These are phyloP conservation scores for Piscicola geometra DNA, from an alignment of 2,888 invertebrate genomes.

Conservation along the genomic window DNA sequence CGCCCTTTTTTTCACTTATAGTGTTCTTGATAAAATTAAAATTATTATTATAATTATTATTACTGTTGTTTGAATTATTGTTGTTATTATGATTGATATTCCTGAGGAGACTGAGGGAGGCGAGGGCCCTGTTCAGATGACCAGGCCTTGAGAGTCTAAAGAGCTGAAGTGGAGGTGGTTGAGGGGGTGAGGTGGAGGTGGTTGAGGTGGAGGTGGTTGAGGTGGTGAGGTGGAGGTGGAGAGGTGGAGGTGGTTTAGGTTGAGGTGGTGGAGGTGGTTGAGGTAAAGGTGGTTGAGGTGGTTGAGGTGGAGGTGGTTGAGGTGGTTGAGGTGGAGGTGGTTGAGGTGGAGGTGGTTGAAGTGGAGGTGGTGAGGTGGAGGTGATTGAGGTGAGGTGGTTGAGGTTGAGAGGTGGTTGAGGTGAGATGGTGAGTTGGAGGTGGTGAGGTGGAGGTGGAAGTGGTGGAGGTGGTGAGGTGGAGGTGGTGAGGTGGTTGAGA, in stretches of 20 bases:
- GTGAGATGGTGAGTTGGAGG: neutral
- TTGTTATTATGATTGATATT: neutral
- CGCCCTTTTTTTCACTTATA: neutral
- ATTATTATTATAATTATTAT: neutral
- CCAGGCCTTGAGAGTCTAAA: constrained; percentile 21
- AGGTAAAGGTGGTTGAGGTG: neutral
- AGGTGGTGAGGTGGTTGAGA: constrained; percentile 1
- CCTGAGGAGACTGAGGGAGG: neutral
- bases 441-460: neutral
- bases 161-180: constrained; percentile 13
- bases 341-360: neutral
- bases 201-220: no score
- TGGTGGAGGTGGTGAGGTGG: constrained; percentile 18
- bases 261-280: no score
- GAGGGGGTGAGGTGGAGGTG: neutral
- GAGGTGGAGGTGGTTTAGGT: no score
- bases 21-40: neutral
- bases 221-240: no score
- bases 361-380: constrained; percentile 11
- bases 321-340: neutral
- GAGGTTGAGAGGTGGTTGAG: neutral
- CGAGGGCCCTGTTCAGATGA: constrained; percentile 26
- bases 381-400: constrained; percentile 26
- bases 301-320: constrained; percentile 21
- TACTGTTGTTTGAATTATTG: neutral